Base-by-base conservation (phyloP, 2,888 invertebrate genomes). In the Pammene fasciana region DNA sequence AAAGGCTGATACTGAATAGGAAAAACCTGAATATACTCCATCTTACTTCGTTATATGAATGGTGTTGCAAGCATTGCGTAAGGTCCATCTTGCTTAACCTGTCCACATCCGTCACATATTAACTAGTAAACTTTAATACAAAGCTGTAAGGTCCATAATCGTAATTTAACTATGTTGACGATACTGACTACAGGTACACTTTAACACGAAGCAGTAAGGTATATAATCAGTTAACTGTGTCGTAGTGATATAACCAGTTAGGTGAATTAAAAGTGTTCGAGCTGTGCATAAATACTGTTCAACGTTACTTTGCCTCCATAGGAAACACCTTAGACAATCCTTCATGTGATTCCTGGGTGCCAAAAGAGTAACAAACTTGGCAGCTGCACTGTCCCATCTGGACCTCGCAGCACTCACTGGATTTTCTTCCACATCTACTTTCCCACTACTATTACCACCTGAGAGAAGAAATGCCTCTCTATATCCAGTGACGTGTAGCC, bases 61-160 rank as follows among this genome's bases (percentile, higher is more conserved):
- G 45, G 8, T 59, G 41, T 13, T 26, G 45, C 59, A 59, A 59
- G 26, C 11, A 26, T 59, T 59, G 45, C 11, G 45, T 34, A 59
- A 59, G 13, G 11, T 13, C 18, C 59, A 59, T 59, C 59, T 59
- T 59, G 59, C 45, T 16, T 26, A 45, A 59, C 59, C 59, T 18
- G 59, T 45, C 59, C 26, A 8, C 11, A 18, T 5, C 34, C 14
- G 14, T 26, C 52, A 6, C 7, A 10, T 11, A 43, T 11, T 5
- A 0, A 10, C 43, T 11, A 1, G 5, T 43, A 11, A 10, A 9
- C 43, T 13, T 43, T 43, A 43, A 43, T 10, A 43, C 43, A 4
- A 9, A 9, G 43, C 11, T 11, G 10, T 11, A 43, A 43, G 13
- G 43, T 43, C 11, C 43, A 11, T 2, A 13, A 11, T 11, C 13